These are phyloP conservation scores for Sebastes kiyomatsui DNA, from an alignment of 2,797 vertebrate genomes.

Conservation along the genomic window DNA sequence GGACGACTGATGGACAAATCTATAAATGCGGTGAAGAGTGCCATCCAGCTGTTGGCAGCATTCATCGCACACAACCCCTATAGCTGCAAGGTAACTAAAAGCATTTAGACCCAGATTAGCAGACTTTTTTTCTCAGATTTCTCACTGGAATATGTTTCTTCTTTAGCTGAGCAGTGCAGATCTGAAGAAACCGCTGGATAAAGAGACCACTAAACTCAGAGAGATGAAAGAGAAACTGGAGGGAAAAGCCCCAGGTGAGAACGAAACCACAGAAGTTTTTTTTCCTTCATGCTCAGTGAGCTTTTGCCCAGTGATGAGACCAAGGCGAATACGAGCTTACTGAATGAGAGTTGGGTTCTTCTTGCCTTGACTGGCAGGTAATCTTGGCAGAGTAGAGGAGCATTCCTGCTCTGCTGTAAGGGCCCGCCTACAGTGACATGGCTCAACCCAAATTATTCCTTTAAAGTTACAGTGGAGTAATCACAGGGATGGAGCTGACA, in stretches of 20 bases:
- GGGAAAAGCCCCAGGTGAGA: conserved; percentile 73
- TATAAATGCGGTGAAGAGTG: conserved; percentile 91
- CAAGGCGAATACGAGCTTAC: conserved; percentile 92
- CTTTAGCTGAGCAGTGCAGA: conserved; percentile 90
- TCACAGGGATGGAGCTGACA: conserved; percentile 54
- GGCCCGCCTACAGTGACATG: conserved; percentile 88
- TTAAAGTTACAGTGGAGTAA: conserved; percentile 54
- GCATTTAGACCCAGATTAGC: not conserved
- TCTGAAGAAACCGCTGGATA: conserved; percentile 88
- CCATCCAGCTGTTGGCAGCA: conserved; percentile 92
- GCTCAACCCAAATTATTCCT: conserved; percentile 53
- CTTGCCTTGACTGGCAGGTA: conserved; percentile 88
- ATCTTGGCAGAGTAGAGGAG: conserved; percentile 92
- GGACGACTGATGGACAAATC: conserved; percentile 94
- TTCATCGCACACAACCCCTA: conserved; percentile 98
- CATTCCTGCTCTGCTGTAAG: conserved; percentile 91
- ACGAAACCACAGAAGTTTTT: not conserved
- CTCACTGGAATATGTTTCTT: not conserved
- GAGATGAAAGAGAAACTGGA: conserved; percentile 82
- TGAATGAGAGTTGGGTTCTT: conserved; percentile 73
- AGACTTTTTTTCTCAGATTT: not conserved
- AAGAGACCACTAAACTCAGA: conserved; percentile 87
- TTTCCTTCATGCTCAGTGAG: not conserved
- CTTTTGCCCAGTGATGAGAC: conserved; percentile 87
- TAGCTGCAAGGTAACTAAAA: conserved; percentile 91